Evolutionary conservation across 2,797 vertebrate genomes (phyloP).

Genomic region (Eurystomus glaucurus): DNA sequence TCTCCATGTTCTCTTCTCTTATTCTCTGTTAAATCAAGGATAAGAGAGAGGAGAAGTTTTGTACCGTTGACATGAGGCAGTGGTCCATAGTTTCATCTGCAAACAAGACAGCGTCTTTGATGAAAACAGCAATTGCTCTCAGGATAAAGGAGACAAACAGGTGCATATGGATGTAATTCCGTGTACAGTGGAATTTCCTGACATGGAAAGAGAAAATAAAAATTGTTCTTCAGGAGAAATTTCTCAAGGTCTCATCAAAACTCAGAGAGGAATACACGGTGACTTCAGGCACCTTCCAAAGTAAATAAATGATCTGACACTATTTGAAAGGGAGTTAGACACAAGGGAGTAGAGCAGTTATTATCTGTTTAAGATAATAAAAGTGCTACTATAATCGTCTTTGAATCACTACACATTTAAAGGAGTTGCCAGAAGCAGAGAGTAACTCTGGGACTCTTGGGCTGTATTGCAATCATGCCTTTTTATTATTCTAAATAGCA

Average conservation of each 20-base stretch:
- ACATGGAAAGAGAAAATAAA: background rate
- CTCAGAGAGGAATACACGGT: fast-evolving
- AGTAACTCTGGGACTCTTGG: background rate
- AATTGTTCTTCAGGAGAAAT: background rate
- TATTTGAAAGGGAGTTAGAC: background rate
- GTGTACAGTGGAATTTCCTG: slow-evolving; percentile 93
- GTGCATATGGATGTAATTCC: slow-evolving; percentile 95
- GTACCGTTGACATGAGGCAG: slow-evolving; percentile 91
- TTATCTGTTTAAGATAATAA: background rate
- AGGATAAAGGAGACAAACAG: slow-evolving; percentile 92
- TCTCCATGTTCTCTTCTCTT: background rate
- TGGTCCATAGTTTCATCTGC: slow-evolving; percentile 91
- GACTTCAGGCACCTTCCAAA: background rate
- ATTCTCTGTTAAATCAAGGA: background rate
- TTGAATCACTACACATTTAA: background rate
- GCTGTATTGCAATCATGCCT: background rate
- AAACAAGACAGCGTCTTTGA: slow-evolving; percentile 91
- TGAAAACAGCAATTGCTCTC: slow-evolving; percentile 90
- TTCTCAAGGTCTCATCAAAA: background rate
- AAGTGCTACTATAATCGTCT: background rate
- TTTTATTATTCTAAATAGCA: background rate
- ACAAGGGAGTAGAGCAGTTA: background rate
- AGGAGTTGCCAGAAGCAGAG: background rate
- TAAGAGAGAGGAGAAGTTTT: background rate
- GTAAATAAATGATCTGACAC: background rate